phyloP scores from a whole-genome alignment of 2,797 vertebrate species.

The Stomatorhinus walkeri region DNA sequence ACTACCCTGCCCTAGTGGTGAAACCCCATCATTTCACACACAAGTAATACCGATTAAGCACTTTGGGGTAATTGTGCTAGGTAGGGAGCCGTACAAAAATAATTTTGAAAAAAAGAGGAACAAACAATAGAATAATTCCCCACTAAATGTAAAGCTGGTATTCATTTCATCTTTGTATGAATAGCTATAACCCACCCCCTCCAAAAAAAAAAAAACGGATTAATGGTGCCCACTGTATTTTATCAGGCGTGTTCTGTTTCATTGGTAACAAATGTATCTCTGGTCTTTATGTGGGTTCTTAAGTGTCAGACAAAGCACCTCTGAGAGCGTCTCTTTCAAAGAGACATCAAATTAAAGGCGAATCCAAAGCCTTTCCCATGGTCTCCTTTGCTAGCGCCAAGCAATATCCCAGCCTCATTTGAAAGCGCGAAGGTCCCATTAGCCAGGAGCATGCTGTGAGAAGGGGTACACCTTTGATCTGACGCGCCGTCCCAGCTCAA shows the following conservation, averaged over 20 bases:
- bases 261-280: conserved; percentile 46
- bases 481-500: conserved; percentile 43
- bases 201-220: background rate
- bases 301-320: conserved; percentile 49
- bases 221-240: conserved; percentile 31
- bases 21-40: background rate
- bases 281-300: conserved; percentile 49
- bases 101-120: background rate
- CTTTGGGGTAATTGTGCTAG: background rate
- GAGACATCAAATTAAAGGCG: conserved; percentile 37
- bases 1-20: background rate
- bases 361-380: conserved; percentile 16
- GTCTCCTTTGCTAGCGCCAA: background rate
- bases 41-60: background rate
- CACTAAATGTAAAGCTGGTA: background rate
- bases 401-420: conserved; percentile 31
- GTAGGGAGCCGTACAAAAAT: background rate
- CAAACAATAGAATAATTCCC: background rate
- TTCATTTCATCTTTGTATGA: background rate
- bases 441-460: conserved; percentile 41
- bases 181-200: background rate
- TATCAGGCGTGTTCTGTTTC: conserved; percentile 36
- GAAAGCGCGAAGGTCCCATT: conserved; percentile 24
- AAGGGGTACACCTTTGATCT: conserved; percentile 49
- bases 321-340: conserved; percentile 42